Base-by-base conservation (phyloP, 2,797 vertebrate species). In the Clarias platycephalus region DNA sequence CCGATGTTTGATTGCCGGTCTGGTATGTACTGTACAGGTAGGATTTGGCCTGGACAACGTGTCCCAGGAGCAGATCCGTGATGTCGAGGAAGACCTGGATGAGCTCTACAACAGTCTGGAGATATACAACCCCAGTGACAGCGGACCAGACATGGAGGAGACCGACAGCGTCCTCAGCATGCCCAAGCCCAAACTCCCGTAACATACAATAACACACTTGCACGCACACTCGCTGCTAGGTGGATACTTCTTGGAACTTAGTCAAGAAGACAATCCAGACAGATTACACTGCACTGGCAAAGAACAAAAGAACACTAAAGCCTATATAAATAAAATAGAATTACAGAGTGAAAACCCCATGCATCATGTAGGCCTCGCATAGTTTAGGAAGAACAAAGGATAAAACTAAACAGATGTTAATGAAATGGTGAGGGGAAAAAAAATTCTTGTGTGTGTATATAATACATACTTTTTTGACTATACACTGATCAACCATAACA, bases 81-180 rank as follows among this genome's bases (percentile, higher is more conserved):
- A 98, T 89, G 97, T 97, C 77, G 98, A 99, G 88, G 98, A 99
- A 91, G 98, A 99, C 83, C 92, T 99, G 91, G 97, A 98, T 72
- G 96, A 98, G 88, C 96, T 99, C 4, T 99, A 99, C 20, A 98
- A 99, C 92, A 99, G 98, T 86, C 93, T 99, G 89, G 97, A 99
- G 91, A 97, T 99, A 93, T 99, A 98, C 93, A 99, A 99, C 92
- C 97, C 97, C 89, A 99, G 97, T 6, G 98, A 99, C 94, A 99
- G 98, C 0, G 97, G 98, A 63, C 98, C 97, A 0, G 98, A 99
- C 89, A 96, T 98, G 89, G 98, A 99, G 84, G 98, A 99, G 91
- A 98, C 96, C 0, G 97, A 99, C 91, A 99, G 98, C 85, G 96
- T 99, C 92, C 95, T 97, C 82, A 99, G 98, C 93, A 99, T 97